phyloP scores from a whole-genome alignment of 2,888 invertebrate genomes.

The Caenorhabditis japonica region DNA sequence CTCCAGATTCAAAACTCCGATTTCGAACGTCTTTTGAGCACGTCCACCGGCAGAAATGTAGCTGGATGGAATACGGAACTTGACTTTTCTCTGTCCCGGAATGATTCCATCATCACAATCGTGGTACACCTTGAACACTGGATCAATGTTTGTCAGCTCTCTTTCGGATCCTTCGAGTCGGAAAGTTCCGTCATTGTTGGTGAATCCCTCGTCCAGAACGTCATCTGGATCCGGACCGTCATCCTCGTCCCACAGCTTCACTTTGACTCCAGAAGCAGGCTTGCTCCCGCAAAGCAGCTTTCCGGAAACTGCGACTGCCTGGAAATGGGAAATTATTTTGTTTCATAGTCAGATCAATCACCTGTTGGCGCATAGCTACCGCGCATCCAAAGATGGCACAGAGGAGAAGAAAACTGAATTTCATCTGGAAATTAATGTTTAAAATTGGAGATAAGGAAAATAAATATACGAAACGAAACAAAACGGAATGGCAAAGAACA shows the following conservation, averaged over 20 bases:
- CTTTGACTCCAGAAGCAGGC: constrained; percentile 64
- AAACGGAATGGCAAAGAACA: neutral
- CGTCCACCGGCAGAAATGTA: constrained; percentile 66
- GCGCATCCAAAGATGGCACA: constrained; percentile 59
- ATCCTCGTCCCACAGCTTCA: constrained; percentile 68
- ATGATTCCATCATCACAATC: constrained; percentile 71
- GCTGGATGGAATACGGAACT: constrained; percentile 66
- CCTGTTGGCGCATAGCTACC: constrained; percentile 66
- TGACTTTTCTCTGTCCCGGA: constrained; percentile 68
- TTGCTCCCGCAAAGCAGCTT: constrained; percentile 61
- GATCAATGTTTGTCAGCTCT: constrained; percentile 69
- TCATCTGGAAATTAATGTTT: constrained; percentile 34
- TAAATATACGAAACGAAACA: neutral
- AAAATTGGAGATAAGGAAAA: neutral
- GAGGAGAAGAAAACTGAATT: constrained; percentile 41
- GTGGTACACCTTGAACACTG: constrained; percentile 71
- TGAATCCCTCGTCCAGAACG: constrained; percentile 67
- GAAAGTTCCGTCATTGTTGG: constrained; percentile 65
- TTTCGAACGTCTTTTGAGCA: constrained; percentile 62
- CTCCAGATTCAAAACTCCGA: constrained; percentile 72
- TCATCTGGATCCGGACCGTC: constrained; percentile 71
- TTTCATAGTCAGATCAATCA: too few species aligned
- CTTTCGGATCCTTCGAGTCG: constrained; percentile 61
- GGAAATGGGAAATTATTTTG: too few species aligned
- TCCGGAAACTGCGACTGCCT: constrained; percentile 63